A percentile compares a stretch with the other conserved stretches of the same genome.
Evolutionary conservation across 2,797 vertebrate genomes (phyloP).

Genomic region (Naso thynnoides): DNA sequence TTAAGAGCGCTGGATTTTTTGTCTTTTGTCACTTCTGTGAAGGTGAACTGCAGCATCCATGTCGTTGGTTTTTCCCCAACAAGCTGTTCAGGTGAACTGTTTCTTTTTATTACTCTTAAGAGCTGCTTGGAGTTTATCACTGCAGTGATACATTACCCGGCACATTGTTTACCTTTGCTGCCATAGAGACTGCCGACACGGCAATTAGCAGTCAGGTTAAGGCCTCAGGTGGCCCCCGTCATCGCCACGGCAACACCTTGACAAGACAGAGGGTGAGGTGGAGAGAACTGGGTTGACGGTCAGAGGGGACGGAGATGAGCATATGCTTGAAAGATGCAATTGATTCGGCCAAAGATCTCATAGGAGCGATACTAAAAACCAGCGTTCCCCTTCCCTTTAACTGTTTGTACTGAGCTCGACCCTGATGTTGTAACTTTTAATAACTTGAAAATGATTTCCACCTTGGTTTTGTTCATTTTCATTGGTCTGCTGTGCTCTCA

Average conservation of each 20-base stretch:
- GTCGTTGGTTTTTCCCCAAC: constrained; percentile 2
- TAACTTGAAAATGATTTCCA: no score
- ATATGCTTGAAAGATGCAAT: constrained; percentile 3
- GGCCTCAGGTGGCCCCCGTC: constrained; percentile 60
- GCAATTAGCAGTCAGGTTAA: constrained; percentile 66
- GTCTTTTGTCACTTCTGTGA: not conserved
- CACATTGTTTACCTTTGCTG: constrained; percentile 69
- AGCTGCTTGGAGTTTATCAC: constrained; percentile 39
- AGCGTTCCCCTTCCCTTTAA: not conserved
- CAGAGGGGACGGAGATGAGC: constrained; percentile 31
- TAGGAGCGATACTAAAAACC: not conserved
- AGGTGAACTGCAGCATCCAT: not conserved
- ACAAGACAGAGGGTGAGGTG: constrained; percentile 22
- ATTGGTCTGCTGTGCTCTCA: not conserved
- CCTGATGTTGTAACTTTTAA: not conserved
- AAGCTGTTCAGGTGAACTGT: constrained; percentile 22
- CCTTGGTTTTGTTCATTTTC: not conserved
- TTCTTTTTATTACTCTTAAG: constrained; percentile 32
- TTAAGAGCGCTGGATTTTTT: not conserved
- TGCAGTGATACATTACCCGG: constrained; percentile 58
- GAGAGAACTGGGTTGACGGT: not conserved
- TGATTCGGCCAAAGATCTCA: constrained; percentile 30
- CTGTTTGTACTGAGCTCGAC: not conserved
- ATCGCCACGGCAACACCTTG: constrained; percentile 54
- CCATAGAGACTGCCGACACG: constrained; percentile 57